phyloP scores from a whole-genome alignment of 2,113 vertebrate genomes.

The Phylloscopus trochiloides region DNA sequence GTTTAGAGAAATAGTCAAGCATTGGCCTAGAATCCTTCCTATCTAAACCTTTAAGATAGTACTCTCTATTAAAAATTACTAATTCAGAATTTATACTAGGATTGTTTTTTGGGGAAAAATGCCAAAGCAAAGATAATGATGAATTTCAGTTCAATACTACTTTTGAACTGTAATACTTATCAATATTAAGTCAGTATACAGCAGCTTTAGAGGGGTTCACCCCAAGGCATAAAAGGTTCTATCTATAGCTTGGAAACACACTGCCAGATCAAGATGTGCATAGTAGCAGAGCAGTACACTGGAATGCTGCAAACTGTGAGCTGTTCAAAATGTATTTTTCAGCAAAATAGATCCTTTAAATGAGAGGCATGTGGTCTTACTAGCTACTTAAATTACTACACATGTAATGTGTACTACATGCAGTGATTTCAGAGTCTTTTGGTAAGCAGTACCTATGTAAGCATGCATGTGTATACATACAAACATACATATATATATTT shows the following conservation, averaged over 20 bases:
- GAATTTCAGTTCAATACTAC: neutral
- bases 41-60: neutral
- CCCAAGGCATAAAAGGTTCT: neutral
- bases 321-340: neutral
- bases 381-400: neutral
- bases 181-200: neutral
- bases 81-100: neutral
- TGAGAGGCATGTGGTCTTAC: neutral
- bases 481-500: neutral
- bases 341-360: neutral
- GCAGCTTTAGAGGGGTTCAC: neutral
- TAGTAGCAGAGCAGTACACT: neutral
- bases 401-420: neutral
- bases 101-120: neutral
- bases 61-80: neutral
- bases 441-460: neutral
- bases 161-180: neutral
- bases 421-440: neutral
- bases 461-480: neutral
- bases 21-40: neutral
- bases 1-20: neutral
- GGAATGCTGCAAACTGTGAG: neutral
- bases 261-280: neutral
- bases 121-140: neutral
- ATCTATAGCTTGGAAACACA: neutral